Percentiles rank a stretch among this genome's conserved stretches.
Evolutionary conservation across 2,888 invertebrate genomes (phyloP).

Genomic region (Tupiocoris notatus): DNA sequence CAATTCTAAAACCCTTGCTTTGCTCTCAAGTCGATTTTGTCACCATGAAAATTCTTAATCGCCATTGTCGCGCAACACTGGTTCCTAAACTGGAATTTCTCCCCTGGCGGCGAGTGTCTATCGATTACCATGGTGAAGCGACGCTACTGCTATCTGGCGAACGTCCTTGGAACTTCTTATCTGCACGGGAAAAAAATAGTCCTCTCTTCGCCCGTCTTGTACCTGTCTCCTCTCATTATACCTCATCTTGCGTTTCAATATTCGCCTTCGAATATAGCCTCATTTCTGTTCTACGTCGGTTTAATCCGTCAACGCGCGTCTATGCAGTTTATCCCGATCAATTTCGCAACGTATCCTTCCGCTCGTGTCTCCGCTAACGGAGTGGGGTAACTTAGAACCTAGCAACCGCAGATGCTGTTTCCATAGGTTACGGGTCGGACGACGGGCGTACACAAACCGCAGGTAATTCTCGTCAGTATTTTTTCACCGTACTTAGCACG

Average conservation of each 20-base stretch:
- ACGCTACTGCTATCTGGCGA: conserved; percentile 2
- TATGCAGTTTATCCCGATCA: background rate
- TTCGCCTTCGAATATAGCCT: no score
- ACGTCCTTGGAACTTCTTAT: conserved; percentile 4
- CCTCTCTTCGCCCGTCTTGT: background rate
- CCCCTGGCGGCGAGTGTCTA: background rate
- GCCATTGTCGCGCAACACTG: conserved; percentile 28
- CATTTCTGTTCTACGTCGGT: no score
- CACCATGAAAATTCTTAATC: no score
- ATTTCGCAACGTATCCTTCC: conserved; percentile 18
- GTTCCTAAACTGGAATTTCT: background rate
- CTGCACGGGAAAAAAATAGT: conserved; percentile 17
- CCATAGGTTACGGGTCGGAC: conserved; percentile 48
- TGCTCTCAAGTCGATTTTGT: no score
- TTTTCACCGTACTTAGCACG: background rate
- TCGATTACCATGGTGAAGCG: conserved; percentile 33
- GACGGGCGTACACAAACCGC: conserved; percentile 15
- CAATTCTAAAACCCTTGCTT: no score
- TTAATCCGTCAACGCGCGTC: no score
- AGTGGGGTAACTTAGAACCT: conserved; percentile 44
- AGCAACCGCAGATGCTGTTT: conserved; percentile 51
- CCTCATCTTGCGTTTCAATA: no score
- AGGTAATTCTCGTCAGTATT: conserved; percentile 39
- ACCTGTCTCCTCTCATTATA: no score
- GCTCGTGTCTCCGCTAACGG: background rate